Base-by-base conservation (phyloP, 2,113 vertebrate genomes). In the Gasterosteus nipponicus region DNA sequence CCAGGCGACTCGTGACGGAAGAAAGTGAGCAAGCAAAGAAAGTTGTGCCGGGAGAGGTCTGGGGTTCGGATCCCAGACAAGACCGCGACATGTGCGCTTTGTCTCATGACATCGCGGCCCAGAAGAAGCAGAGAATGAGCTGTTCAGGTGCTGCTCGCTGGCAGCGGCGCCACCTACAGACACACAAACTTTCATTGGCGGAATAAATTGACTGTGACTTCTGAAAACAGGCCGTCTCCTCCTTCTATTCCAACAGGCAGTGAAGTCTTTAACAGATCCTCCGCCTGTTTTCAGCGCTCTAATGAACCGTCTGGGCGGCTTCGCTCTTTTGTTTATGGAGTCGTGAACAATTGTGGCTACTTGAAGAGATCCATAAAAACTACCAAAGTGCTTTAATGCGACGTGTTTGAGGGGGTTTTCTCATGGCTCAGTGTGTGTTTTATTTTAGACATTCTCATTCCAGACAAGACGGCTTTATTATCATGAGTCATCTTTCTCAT, bases 31-130 rank as follows among this genome's bases (percentile, higher is more conserved):
- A 12, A 42, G 41, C 8, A 42, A 44, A 10, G 14, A 14, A 44
- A 44, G 14, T 91, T 92, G 82, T 90, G 90, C 89, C 90, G 91
- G 83, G 91, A 92, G 89, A 92, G 89, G 88, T 91, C 89, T 87
- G 87, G 91, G 91, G 89, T 92, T 92, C 89, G 91, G 90, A 91
- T 91, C 91, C 88, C 88, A 87, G 88, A 93, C 88, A 89, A 92
- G 91, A 90, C 89, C 87, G 6, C 6, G 51, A 12, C 51, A 26
- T 12, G n/a, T 54, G 51, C 10, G 11, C 9, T 26, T 22, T 54
- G 22, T 26, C 51, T 26, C 10, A 1, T 26, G n/a, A 26, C 22
- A 11, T 46, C 44, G 6, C 14, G 15, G 44, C 6, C 3, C 3
- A 46, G 44, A 46, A 46, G 44, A 46, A 15, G 11, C 3, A 44